Conservation (phyloP, 2,113 vertebrate species). For the Myotis brandtii region DNA sequence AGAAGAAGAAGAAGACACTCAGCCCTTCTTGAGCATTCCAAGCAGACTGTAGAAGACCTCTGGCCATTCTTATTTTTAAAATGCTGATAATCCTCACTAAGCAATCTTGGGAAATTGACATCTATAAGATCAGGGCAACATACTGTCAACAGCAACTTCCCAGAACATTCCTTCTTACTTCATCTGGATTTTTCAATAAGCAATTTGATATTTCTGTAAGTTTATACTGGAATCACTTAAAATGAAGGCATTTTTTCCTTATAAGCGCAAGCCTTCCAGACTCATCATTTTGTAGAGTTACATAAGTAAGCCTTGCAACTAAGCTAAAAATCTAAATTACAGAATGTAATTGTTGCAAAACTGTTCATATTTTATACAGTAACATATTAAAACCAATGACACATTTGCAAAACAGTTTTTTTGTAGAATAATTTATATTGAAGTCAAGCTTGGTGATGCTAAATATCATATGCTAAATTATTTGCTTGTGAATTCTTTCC, state of each 20-base stretch:
- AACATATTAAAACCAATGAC: background rate
- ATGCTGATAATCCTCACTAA: background rate
- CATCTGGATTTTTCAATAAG: conserved; percentile 61
- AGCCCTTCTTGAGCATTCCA: background rate
- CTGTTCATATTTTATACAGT: background rate
- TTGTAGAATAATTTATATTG: background rate
- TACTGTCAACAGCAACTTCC: conserved; percentile 33
- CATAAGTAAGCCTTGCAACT: conserved; percentile 2
- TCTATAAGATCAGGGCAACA: background rate
- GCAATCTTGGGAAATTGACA: background rate
- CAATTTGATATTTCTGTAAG: conserved; percentile 64
- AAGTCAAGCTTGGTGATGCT: background rate
- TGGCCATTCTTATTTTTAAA: background rate
- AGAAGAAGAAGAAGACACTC: background rate
- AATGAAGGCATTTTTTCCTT: conserved; percentile 60
- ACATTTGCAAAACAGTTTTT: background rate
- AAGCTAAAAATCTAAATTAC: conserved; percentile 57
- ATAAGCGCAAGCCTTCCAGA: conserved; percentile 38
- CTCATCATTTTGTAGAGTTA: conserved; percentile 37
- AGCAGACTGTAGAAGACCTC: background rate
- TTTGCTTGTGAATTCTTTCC: background rate
- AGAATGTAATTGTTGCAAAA: background rate
- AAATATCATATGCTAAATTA: conserved; percentile 15
- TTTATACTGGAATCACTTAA: conserved; percentile 56
- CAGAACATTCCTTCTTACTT: conserved; percentile 54